Conservation (phyloP, 1,140 invertebrate species). For the Euura saliciscinereae region DNA sequence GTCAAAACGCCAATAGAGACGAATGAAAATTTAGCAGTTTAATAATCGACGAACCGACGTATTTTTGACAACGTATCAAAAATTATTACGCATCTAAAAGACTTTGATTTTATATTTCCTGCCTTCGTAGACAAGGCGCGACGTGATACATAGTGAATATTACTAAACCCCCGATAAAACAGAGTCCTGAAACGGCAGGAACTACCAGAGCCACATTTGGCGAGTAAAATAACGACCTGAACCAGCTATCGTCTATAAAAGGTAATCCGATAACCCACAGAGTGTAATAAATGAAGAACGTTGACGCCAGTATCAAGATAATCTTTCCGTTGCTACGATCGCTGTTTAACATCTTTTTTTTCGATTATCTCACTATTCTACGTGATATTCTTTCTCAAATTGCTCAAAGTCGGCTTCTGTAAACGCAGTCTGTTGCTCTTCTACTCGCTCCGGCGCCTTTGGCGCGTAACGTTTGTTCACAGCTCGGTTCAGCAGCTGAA, state of each 20-base stretch:
- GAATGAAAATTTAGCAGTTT: no score
- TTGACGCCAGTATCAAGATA: conserved; percentile 61
- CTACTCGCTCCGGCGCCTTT: conserved; percentile 34
- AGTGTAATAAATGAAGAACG: conserved; percentile 67
- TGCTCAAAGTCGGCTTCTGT: conserved; percentile 62
- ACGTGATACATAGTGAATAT: conserved; percentile 70
- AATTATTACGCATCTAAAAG: no score
- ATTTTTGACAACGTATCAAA: no score
- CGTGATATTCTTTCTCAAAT: conserved; percentile 59
- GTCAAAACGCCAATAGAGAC: no score
- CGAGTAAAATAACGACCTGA: conserved; percentile 66
- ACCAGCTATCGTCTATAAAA: conserved; percentile 68
- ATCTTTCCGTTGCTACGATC: conserved; percentile 61
- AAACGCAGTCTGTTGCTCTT: conserved; percentile 45
- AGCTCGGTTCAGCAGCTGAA: conserved; percentile 37
- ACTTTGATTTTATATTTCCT: no score
- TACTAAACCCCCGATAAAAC: conserved; percentile 70
- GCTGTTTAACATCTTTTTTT: conserved; percentile 41
- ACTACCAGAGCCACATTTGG: conserved; percentile 65
- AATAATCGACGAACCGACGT: no score
- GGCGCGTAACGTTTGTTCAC: conserved; percentile 17
- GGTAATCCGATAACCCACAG: conserved; percentile 73
- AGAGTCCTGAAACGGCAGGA: conserved; percentile 66
- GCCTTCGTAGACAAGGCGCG: conserved; percentile 38
- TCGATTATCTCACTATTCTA: conserved; percentile 25